A percentile compares a stretch with the other conserved stretches of the same genome.
Conservation (phyloP, 2,888 invertebrate genomes). For the Tuta absoluta region DNA sequence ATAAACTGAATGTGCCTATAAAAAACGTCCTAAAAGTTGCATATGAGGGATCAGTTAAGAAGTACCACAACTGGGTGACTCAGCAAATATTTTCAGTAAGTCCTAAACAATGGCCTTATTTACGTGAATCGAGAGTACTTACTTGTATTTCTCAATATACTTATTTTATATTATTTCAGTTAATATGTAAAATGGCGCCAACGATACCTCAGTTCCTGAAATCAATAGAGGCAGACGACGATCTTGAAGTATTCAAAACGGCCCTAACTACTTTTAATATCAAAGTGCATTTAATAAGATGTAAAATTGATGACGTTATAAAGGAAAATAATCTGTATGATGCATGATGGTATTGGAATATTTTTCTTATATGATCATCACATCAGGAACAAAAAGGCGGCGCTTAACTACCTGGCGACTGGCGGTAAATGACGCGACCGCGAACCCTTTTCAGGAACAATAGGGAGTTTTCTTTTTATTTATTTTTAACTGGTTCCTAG, state of each 20-base stretch:
- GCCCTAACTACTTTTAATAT: slow-evolving; percentile 69
- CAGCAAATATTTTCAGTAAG: slow-evolving; percentile 87
- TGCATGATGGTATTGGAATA: not conserved
- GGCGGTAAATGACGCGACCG: too few relatives aligned
- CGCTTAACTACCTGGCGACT: too few relatives aligned
- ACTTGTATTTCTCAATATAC: not conserved
- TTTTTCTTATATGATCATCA: too few relatives aligned
- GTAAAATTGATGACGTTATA: slow-evolving; percentile 83
- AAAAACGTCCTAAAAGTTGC: slow-evolving; percentile 83
- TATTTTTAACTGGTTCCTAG: too few relatives aligned
- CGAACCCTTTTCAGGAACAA: too few relatives aligned
- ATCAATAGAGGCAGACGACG: slow-evolving; percentile 68
- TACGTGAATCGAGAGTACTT: not conserved
- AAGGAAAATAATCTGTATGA: slow-evolving; percentile 78
- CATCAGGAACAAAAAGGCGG: too few relatives aligned
- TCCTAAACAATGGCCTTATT: slow-evolving; percentile 32
- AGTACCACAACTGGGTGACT: slow-evolving; percentile 88
- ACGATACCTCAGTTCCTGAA: slow-evolving; percentile 79
- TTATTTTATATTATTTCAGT: slow-evolving; percentile 55
- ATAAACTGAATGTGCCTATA: slow-evolving; percentile 78
- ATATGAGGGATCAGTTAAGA: slow-evolving; percentile 86
- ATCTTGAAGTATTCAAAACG: slow-evolving; percentile 62
- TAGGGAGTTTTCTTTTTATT: too few relatives aligned
- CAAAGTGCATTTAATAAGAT: slow-evolving; percentile 81
- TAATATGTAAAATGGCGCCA: slow-evolving; percentile 84